Percentiles rank a stretch among this genome's conserved stretches.
Evolutionary conservation across 2,888 invertebrate genomes (phyloP).

Genomic region (Athalia circularis): DNA sequence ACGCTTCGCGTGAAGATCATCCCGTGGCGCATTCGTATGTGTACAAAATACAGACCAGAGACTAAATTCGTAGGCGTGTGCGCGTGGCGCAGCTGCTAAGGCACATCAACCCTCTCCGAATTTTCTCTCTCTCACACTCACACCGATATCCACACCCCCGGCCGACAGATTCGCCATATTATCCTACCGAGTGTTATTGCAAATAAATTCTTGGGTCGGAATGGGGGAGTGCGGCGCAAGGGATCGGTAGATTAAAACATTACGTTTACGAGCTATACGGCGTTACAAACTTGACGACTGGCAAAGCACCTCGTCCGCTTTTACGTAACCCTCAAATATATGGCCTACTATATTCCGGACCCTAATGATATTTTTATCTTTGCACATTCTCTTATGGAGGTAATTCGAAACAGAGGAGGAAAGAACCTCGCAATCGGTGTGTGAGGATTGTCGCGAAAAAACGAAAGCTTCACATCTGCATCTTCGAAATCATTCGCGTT

Average conservation of each 20-base stretch:
- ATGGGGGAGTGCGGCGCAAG: slow-evolving; percentile 37
- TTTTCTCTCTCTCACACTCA: slow-evolving; percentile 8
- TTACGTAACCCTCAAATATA: slow-evolving; percentile 30
- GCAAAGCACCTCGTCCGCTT: slow-evolving; percentile 25
- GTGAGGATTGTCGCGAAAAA: too few species aligned
- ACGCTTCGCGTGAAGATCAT: slow-evolving; percentile 43
- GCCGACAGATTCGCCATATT: slow-evolving; percentile 44
- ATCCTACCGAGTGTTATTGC: slow-evolving; percentile 49
- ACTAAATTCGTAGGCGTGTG: background rate
- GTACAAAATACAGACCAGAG: background rate
- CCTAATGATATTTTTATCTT: slow-evolving; percentile 42
- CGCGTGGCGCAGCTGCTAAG: slow-evolving; percentile 15
- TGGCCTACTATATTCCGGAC: slow-evolving; percentile 4
- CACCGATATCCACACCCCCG: slow-evolving; percentile 5
- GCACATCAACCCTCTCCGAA: background rate
- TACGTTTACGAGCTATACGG: slow-evolving; percentile 41
- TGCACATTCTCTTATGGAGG: slow-evolving; percentile 19
- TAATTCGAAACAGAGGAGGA: background rate
- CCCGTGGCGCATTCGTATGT: slow-evolving; percentile 5
- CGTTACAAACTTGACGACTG: slow-evolving; percentile 38
- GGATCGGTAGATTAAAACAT: slow-evolving; percentile 49
- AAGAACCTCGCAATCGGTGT: too few species aligned
- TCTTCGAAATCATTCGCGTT: too few species aligned
- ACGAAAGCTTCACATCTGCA: too few species aligned
- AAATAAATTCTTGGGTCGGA: slow-evolving; percentile 47